Conservation (phyloP, 2,888 invertebrate species). For the Hypercompe scribonia region DNA sequence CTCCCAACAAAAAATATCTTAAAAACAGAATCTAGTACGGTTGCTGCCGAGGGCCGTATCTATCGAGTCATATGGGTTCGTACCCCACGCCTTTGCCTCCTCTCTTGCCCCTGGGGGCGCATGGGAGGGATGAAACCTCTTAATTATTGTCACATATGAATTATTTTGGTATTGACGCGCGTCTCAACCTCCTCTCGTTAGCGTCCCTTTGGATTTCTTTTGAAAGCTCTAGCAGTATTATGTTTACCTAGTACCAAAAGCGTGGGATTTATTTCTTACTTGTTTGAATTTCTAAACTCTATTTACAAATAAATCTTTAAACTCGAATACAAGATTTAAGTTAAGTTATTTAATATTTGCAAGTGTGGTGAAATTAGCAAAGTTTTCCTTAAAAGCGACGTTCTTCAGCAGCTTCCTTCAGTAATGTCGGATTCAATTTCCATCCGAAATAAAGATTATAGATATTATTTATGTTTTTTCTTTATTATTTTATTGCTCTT, state of each 20-base stretch:
- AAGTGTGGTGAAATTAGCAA: no score
- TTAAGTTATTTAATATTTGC: neutral
- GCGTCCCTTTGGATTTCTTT: slow-evolving; percentile 57
- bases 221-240: slow-evolving; percentile 40
- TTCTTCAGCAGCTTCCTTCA: no score
- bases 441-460: no score
- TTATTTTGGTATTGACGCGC: slow-evolving; percentile 82
- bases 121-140: slow-evolving; percentile 62
- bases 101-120: slow-evolving; percentile 58
- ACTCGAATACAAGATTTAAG: neutral
- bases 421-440: no score
- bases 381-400: no score
- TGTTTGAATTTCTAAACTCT: neutral
- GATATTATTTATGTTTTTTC: no score
- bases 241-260: slow-evolving; percentile 39
- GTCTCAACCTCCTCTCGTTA: slow-evolving; percentile 58
- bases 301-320: neutral
- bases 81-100: slow-evolving; percentile 53
- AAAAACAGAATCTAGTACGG: slow-evolving; percentile 56
- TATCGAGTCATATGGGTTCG: slow-evolving; percentile 63
- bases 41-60: slow-evolving; percentile 52
- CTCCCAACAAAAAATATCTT: slow-evolving; percentile 48
- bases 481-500: neutral
- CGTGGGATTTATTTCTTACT: neutral
- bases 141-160: slow-evolving; percentile 85